Evolutionary conservation across 2,113 vertebrate genomes (phyloP).

Genomic region (Naja naja): DNA sequence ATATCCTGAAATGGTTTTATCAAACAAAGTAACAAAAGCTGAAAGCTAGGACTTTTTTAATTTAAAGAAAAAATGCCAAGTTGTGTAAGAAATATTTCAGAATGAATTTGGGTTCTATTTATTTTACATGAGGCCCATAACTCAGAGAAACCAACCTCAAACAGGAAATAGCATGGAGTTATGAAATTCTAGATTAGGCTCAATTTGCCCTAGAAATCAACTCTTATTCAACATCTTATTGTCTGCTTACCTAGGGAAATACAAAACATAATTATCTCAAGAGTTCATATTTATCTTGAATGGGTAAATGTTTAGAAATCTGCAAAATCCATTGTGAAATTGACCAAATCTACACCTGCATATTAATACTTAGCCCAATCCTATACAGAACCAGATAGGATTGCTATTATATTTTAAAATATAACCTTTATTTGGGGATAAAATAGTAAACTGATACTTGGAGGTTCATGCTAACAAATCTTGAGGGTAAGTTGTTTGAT

Average conservation of each 20-base stretch:
- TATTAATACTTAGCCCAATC: neutral
- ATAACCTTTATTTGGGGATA: neutral
- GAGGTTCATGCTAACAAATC: slow-evolving; percentile 36
- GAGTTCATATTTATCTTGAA: neutral
- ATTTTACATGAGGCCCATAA: neutral
- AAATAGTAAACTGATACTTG: slow-evolving; percentile 37
- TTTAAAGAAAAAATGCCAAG: neutral
- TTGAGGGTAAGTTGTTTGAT: slow-evolving; percentile 31
- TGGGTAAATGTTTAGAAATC: neutral
- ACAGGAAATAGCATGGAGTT: slow-evolving; percentile 13
- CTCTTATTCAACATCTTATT: neutral
- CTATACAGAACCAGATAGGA: neutral
- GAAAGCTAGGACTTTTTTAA: neutral
- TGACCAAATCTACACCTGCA: neutral
- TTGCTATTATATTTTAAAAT: slow-evolving; percentile 4
- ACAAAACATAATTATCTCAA: neutral
- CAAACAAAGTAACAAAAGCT: neutral
- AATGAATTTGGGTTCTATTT: neutral
- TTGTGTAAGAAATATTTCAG: neutral
- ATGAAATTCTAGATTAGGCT: neutral
- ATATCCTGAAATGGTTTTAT: neutral
- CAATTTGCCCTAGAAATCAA: slow-evolving; percentile 5
- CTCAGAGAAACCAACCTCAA: neutral
- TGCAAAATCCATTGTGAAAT: neutral
- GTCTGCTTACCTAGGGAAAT: neutral